A percentile compares a stretch with the other conserved stretches of the same genome.
Conservation (phyloP, 2,888 invertebrate species). For the Caenorhabditis macrosperma region DNA sequence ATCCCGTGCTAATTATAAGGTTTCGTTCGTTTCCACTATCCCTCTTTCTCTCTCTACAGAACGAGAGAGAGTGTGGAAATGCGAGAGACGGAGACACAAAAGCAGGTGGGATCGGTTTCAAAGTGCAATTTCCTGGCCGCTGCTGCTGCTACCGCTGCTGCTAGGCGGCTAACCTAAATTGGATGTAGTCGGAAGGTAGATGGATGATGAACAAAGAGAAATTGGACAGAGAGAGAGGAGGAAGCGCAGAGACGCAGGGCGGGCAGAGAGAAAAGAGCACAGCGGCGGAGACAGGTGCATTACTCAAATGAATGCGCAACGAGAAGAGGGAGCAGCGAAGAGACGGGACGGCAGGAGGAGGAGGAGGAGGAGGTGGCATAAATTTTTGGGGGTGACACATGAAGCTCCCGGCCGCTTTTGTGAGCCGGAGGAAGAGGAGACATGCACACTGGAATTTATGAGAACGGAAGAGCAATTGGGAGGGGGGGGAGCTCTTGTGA, state of each 20-base stretch:
- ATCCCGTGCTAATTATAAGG: constrained; percentile 44
- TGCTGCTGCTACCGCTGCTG: background rate
- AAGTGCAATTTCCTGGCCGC: constrained; percentile 45
- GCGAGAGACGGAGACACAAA: constrained; percentile 2
- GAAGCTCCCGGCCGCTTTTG: constrained; percentile 16
- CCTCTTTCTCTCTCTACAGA: background rate
- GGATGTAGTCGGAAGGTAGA: constrained; percentile 44
- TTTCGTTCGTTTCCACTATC: constrained; percentile 14
- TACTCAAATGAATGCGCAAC: constrained; percentile 48
- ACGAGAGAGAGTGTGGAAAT: constrained; percentile 10
- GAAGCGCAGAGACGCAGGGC: constrained; percentile 40
- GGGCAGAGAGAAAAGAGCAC: constrained; percentile 32
- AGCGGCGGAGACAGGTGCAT: constrained; percentile 54
- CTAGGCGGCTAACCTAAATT: constrained; percentile 33
- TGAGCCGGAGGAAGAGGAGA: constrained; percentile 28
- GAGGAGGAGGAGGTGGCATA: constrained; percentile 32
- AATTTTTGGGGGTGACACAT: constrained; percentile 39
- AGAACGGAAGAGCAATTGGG: constrained; percentile 1
- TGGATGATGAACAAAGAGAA: constrained; percentile 21
- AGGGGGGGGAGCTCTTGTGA: too few relatives aligned
- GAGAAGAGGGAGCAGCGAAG: constrained; percentile 2
- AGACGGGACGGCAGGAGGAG: constrained; percentile 2
- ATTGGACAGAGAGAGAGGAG: background rate
- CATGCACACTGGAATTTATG: constrained; percentile 31
- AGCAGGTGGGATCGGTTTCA: constrained; percentile 42